Base-by-base conservation (phyloP, 2,888 invertebrate genomes). In the Oxystoma pomonae region DNA sequence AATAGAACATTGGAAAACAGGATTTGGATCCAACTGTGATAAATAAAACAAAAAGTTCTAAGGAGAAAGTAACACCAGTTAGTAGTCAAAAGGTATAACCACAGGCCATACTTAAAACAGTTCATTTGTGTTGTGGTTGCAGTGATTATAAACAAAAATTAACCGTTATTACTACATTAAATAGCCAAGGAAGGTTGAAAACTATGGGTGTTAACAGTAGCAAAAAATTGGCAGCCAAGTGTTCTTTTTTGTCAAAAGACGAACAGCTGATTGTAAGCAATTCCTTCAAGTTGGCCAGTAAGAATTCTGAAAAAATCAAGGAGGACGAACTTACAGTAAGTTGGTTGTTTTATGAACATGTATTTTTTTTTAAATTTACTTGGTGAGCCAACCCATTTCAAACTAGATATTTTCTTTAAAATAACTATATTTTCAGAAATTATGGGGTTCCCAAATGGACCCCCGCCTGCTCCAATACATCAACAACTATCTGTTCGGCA, bases 381-480 rank as follows among this genome's bases (percentile, higher is more conserved):
- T n/a, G n/a, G n/a, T n/a, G 20, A 22, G 9, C 17, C 35, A n/a
- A 19, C 9, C 17, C 5, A 20, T 16, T 19, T 3, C 5, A 35
- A 59, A 19, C 20, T 35, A 35, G 12, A 12, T 12, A 35, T 12
- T 35, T 35, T 35, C 35, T 12, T 3, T 35, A 35, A 3, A 35
- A 35, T 35, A 7, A 7, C 12, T 35, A 35, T 35, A 35, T 63
- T 75, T 75, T 20, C 64, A 89, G 89, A 88, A 87, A 83, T 81
- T 85, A 75, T 90, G 89, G 89, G 87, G 87, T 52, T 83, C 85
- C 0, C 86, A 86, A 73, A 87, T 89, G 78, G 89, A 89, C 74
- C 84, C 86, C 0, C 82, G 88, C 2, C 77, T 89, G 59, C 85
- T 87, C 50, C 87, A 88, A 76, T 88, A 87, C 74, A 83, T 89